These are phyloP conservation scores for Steinernema hermaphroditum DNA, from an alignment of 2,888 invertebrate species.

Conservation along the genomic window DNA sequence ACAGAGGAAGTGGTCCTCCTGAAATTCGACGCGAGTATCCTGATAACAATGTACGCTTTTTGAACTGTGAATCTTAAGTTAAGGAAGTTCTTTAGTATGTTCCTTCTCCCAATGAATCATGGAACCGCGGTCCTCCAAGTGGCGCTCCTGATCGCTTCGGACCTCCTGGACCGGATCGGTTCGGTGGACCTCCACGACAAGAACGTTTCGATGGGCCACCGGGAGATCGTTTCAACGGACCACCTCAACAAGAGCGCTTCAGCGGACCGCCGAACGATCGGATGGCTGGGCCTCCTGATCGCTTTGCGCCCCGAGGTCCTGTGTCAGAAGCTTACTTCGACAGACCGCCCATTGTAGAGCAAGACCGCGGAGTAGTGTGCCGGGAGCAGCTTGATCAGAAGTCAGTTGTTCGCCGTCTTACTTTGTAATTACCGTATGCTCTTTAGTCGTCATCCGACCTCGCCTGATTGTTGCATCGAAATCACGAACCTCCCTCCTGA, in stretches of 20 bases:
- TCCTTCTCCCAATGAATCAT: not conserved
- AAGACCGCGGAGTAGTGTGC: too few relatives aligned
- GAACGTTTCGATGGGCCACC: not conserved
- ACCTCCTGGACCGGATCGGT: too few relatives aligned
- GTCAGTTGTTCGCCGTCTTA: too few relatives aligned
- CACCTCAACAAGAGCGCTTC: too few relatives aligned
- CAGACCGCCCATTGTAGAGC: too few relatives aligned
- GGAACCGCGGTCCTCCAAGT: not conserved
- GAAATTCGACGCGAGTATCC: not conserved
- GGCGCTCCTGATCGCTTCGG: too few relatives aligned
- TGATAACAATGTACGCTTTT: not conserved
- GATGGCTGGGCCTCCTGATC: not conserved
- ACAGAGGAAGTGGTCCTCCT: not conserved
- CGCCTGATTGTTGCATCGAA: constrained; percentile 44
- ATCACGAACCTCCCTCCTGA: constrained; percentile 51
- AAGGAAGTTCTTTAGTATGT: not conserved
- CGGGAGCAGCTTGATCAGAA: too few relatives aligned
- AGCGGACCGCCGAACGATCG: not conserved
- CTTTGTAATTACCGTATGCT: too few relatives aligned
- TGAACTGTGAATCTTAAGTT: not conserved
- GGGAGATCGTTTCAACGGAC: not conserved
- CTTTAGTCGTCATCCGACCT: not conserved
- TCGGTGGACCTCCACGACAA: too few relatives aligned
- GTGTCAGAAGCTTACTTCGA: too few relatives aligned
- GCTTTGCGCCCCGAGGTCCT: not conserved